These are phyloP conservation scores for Vulpes lagopus DNA, from an alignment of 2,113 vertebrate species.

Conservation along the genomic window DNA sequence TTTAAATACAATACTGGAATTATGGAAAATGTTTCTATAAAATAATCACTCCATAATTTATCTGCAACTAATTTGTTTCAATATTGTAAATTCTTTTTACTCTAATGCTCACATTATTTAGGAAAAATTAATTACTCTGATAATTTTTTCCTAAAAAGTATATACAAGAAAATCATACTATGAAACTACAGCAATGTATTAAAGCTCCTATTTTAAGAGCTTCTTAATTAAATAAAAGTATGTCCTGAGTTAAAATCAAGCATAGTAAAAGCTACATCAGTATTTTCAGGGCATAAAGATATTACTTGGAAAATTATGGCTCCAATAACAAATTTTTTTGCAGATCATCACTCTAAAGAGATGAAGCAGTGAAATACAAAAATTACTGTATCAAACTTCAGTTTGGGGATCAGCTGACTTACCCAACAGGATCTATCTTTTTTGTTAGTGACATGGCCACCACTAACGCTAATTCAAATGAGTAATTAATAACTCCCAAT, in stretches of 20 bases:
- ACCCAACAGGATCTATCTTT: neutral
- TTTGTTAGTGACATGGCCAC: slow-evolving; percentile 13
- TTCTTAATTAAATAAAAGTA: slow-evolving; percentile 27
- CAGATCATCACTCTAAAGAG: neutral
- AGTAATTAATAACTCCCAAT: neutral
- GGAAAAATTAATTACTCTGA: neutral
- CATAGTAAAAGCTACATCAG: slow-evolving; percentile 40
- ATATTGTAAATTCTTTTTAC: neutral
- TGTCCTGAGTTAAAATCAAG: slow-evolving; percentile 30
- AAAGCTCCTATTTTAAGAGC: slow-evolving; percentile 13
- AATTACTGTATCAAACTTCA: neutral
- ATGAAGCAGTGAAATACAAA: slow-evolving; percentile 6
- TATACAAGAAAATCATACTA: neutral
- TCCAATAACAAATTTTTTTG: slow-evolving; percentile 21
- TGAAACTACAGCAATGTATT: neutral
- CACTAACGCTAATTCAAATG: neutral
- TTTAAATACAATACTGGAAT: neutral
- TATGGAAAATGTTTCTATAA: slow-evolving; percentile 21
- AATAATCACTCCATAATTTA: neutral
- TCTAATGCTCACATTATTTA: neutral
- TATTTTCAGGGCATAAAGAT: neutral
- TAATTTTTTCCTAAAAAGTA: neutral
- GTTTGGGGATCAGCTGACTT: neutral
- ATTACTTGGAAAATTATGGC: neutral
- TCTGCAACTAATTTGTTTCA: neutral